Conservation (phyloP, 2,113 vertebrate genomes). For the Conger conger region DNA sequence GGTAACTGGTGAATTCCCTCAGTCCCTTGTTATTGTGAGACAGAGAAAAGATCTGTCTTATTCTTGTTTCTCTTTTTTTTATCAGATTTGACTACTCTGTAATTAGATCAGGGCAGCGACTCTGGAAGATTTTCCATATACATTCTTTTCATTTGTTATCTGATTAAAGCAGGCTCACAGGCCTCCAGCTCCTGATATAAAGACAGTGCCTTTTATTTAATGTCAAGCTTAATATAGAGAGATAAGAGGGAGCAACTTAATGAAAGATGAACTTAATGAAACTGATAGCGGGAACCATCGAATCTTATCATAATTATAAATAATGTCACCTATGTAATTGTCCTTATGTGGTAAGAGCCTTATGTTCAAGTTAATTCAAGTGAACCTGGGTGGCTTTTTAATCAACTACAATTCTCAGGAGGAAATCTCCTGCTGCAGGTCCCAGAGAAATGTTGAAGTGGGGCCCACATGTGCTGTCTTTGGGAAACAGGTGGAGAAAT, state of each 20-base stretch:
- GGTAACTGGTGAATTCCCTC: not conserved
- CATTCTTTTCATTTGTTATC: slow-evolving; percentile 22
- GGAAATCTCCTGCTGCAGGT: slow-evolving; percentile 3
- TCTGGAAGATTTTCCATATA: slow-evolving; percentile 13
- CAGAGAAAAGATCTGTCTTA: not conserved
- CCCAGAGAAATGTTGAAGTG: not conserved
- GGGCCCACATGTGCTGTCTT: not conserved
- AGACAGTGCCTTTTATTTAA: slow-evolving; percentile 16
- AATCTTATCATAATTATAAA: slow-evolving; percentile 60
- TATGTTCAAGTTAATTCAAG: slow-evolving; percentile 27
- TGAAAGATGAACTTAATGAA: slow-evolving; percentile 29
- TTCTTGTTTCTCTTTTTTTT: slow-evolving; percentile 1
- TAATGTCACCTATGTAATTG: slow-evolving; percentile 54
- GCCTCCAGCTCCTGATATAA: not conserved
- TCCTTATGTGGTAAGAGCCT: slow-evolving; percentile 22
- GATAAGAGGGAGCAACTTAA: slow-evolving; percentile 29
- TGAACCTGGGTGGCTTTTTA: slow-evolving; percentile 11
- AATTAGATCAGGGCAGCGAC: not conserved
- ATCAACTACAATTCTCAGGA: slow-evolving; percentile 8
- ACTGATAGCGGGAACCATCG: slow-evolving; percentile 44
- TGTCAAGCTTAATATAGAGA: slow-evolving; percentile 13
- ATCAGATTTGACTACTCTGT: not conserved
- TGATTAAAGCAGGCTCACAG: slow-evolving; percentile 17
- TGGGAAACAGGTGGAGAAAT: slow-evolving; percentile 14
- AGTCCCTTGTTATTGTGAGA: slow-evolving; percentile 1